Base-by-base conservation (phyloP, 2,888 invertebrate genomes). In the Cactoblastis cactorum region DNA sequence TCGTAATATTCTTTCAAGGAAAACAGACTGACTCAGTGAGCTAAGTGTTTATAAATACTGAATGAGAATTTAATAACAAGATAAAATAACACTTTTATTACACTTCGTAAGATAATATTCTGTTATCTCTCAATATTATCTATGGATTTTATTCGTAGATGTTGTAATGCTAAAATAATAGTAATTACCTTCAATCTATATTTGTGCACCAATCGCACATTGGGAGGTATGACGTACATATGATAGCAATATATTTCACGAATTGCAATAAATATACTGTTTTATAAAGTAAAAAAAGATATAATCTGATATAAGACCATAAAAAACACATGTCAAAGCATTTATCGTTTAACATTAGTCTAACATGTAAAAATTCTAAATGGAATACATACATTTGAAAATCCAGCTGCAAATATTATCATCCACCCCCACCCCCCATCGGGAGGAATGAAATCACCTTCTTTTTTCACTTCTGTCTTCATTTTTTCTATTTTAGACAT, bases 341-440 rank as follows among this genome's bases (percentile, higher is more conserved):
- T n/a, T n/a, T n/a, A n/a, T n/a, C n/a, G n/a, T n/a, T n/a, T n/a
- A n/a, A n/a, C n/a, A n/a, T n/a, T n/a, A n/a, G n/a, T n/a, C n/a
- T n/a, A n/a, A n/a, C n/a, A n/a, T n/a, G n/a, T n/a, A n/a, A n/a
- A n/a, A n/a, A 39, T 39, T 19, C n/a, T n/a, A 6, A 15, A 38
- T 28, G 8, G 28, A n/a, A 6, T 28, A 92, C 93, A 92, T 83
- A 95, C 95, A 72, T 94, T 94, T 50, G 94, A 93, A 64, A 93
- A 83, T 60, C 94, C 94, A 45, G 93, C 93, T 3, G 94, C 94
- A 4, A 94, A 66, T 28, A 94, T 91, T 17, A 95, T 91, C 71
- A 94, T 83, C 95, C 95, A 95, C 0, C 93, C 94, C 94, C 94
- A 95, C 0, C 95, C 94, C 3, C 94, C 95, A 72, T 95, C 95